Base-by-base conservation (phyloP, 2,888 invertebrate species). In the Mesorhabditis belari region DNA sequence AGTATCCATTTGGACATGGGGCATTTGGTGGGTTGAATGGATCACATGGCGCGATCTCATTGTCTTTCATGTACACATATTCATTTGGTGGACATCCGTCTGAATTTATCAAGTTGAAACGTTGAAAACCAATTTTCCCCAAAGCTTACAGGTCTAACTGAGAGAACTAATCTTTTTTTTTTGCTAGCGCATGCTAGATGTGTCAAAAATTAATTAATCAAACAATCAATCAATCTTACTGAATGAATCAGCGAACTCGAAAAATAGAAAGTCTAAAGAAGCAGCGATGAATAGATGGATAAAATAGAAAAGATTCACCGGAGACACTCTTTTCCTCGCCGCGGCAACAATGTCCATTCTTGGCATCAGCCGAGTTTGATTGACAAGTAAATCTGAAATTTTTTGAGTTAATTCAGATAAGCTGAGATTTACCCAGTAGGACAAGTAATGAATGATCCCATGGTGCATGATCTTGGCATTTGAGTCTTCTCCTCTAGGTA, bases 41-140 rank as follows among this genome's bases (percentile, higher is more conserved):
- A 65, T 79, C 79, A 53, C 79, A 79, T 9, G 75, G 73, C 4
- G 78, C 78, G 57, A 79, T 79, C 61, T 76, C 73, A 60, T 75
- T 74, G 59, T 79, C 77, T 63, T 77, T 76, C 77, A 79, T 79
- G 70, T 67, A 79, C 51, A 79, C 79, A 58, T 68, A 79, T 62
- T 79, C 77, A 55, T 76, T 76, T n/a, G 78, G 78, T 21, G 78
- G 78, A 55, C 78, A 79, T 6, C 78, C 78, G 56, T 79, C 78
- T 49, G 69, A 26, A 58, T n/a, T n/a, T n/a, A n/a, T n/a, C n/a
- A n/a, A n/a, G n/a, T n/a, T n/a, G n/a, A n/a, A n/a, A n/a, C n/a
- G n/a, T n/a, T n/a, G n/a, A n/a, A n/a, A n/a, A n/a, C n/a, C n/a
- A n/a, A n/a, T n/a, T n/a, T n/a, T n/a, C n/a, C n/a, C n/a, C n/a